These are phyloP conservation scores for Empidonax alnorum DNA, from an alignment of 2,113 vertebrate species.

Conservation along the genomic window DNA sequence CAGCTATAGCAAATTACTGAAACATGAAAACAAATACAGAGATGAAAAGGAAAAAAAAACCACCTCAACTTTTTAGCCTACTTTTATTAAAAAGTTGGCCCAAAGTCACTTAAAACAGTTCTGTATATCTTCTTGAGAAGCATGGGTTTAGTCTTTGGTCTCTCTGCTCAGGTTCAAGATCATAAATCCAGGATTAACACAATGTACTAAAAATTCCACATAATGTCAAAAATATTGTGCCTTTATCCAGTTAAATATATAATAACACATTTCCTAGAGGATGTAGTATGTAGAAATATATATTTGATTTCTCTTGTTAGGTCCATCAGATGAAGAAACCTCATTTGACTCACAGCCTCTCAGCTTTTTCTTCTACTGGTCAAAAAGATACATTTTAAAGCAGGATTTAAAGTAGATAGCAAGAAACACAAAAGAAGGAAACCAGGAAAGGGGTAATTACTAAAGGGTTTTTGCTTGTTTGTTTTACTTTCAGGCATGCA, in stretches of 20 bases:
- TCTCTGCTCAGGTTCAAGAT: background rate
- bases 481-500: background rate
- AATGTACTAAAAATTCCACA: background rate
- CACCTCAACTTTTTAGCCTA: background rate
- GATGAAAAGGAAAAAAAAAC: background rate
- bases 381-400: background rate
- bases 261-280: background rate
- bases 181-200: background rate
- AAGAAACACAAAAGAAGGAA: background rate
- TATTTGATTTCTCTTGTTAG: background rate
- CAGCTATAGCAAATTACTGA: background rate
- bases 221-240: background rate
- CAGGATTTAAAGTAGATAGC: background rate
- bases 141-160: background rate
- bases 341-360: background rate
- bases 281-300: background rate
- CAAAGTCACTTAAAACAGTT: background rate
- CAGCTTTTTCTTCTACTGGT: background rate
- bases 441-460: background rate
- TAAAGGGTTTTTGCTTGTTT: rapidly evolving
- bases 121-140: background rate
- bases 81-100: background rate
- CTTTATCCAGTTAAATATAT: background rate
- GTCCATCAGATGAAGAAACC: background rate
- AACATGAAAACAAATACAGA: background rate